A percentile compares a stretch with the other conserved stretches of the same genome.
phyloP scores from a whole-genome alignment of 2,113 vertebrate species.

The Callithrix jacchus region DNA sequence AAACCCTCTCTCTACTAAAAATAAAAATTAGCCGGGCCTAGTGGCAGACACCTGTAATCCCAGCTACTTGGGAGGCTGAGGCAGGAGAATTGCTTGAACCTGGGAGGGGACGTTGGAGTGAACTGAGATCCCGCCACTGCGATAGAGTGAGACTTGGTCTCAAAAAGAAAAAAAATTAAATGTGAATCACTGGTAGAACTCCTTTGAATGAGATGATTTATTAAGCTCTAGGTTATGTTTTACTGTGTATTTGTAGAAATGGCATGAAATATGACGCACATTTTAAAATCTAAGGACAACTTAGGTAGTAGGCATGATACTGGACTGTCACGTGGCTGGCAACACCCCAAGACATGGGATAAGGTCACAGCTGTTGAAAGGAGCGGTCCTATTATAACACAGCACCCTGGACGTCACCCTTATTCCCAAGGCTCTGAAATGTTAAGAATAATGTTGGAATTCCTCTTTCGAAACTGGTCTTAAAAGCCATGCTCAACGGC shows the following conservation, averaged over 20 bases:
- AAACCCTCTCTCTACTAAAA: too few species aligned
- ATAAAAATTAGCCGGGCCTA: too few species aligned
- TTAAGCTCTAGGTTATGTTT: neutral
- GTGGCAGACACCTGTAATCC: too few species aligned
- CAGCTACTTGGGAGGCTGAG: too few species aligned
- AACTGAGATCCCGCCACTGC: too few species aligned
- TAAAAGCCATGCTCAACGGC: neutral
- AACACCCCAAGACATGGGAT: fast-evolving
- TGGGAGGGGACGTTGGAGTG: too few species aligned
- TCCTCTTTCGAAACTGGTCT: neutral
- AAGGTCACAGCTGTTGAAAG: fast-evolving
- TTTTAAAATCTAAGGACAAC: neutral
- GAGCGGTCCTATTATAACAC: fast-evolving
- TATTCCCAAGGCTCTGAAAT: neutral
- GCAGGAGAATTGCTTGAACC: too few species aligned
- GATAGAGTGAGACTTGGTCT: too few species aligned
- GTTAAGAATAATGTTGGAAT: neutral
- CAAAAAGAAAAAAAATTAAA: neutral
- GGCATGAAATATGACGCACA: neutral
- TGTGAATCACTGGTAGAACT: neutral
- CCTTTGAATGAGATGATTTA: neutral
- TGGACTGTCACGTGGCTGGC: fast-evolving
- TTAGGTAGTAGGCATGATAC: neutral
- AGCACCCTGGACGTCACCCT: fast-evolving
- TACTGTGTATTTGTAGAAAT: neutral